Percentiles rank a stretch among this genome's conserved stretches.
These are phyloP conservation scores for Hipparchia semele DNA, from an alignment of 2,888 invertebrate genomes.

Conservation along the genomic window DNA sequence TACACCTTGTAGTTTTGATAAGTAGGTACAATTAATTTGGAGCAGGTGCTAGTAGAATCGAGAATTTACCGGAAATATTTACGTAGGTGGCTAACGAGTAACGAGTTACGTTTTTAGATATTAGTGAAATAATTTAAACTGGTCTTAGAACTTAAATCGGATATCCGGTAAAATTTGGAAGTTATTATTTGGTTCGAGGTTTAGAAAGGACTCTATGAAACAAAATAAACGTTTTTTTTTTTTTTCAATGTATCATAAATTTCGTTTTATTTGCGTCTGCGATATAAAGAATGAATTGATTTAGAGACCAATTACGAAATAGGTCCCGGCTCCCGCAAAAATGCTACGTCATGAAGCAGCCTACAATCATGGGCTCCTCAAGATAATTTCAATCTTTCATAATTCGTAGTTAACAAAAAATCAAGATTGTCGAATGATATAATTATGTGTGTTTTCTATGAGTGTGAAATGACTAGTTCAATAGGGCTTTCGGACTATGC, in stretches of 20 bases:
- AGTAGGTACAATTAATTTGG: conserved; percentile 1
- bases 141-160: too few relatives aligned
- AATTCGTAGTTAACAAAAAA: conserved; percentile 77
- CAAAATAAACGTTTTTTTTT: not conserved
- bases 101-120: too few relatives aligned
- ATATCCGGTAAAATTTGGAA: too few relatives aligned
- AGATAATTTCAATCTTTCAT: conserved; percentile 76
- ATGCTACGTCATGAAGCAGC: conserved; percentile 63
- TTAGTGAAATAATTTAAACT: too few relatives aligned
- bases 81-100: not conserved
- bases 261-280: not conserved
- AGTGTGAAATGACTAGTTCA: conserved; percentile 79
- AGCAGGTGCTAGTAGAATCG: conserved; percentile 5
- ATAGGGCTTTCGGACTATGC: conserved; percentile 55
- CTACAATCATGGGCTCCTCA: conserved; percentile 75
- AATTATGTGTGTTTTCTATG: conserved; percentile 76
- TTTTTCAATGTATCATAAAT: too few relatives aligned
- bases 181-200: too few relatives aligned
- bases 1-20: conserved; percentile 16
- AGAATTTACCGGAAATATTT: not conserved
- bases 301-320: conserved; percentile 35
- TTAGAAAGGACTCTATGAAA: not conserved
- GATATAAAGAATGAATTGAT: conserved; percentile 9
- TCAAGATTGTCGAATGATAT: conserved; percentile 69
- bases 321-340: conserved; percentile 47